Percentiles rank a stretch among this genome's conserved stretches.
phyloP scores from a whole-genome alignment of 2,888 invertebrate species.

The Exephanes ischioxanthus region DNA sequence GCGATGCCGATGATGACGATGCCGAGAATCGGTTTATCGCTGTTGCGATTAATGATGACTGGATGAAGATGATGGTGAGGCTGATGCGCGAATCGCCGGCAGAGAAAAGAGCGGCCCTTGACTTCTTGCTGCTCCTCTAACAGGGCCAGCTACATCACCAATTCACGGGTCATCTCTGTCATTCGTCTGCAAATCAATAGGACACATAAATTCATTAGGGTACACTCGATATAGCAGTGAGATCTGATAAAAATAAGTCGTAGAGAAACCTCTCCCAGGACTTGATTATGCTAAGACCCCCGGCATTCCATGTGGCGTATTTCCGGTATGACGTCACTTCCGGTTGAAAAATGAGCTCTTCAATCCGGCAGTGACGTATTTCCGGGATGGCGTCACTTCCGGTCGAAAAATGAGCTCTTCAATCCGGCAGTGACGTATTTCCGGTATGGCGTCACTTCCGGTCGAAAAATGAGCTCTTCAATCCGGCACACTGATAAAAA shows the following conservation, averaged over 20 bases:
- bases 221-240: neutral
- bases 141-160: slow-evolving; percentile 77
- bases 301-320: no score
- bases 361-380: no score
- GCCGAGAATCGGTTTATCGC: slow-evolving; percentile 27
- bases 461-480: no score
- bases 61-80: slow-evolving; percentile 70
- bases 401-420: no score
- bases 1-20: slow-evolving; percentile 53
- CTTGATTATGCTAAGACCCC: no score
- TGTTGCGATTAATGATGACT: slow-evolving; percentile 59
- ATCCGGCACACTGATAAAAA: no score
- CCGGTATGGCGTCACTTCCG: no score
- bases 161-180: slow-evolving; percentile 77
- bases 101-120: slow-evolving; percentile 75
- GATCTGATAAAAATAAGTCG: neutral
- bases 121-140: slow-evolving; percentile 71
- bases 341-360: no score
- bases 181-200: slow-evolving; percentile 75
- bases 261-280: no score
- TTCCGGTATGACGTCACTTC: no score
- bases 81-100: slow-evolving; percentile 70
- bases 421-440: no score
- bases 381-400: no score
- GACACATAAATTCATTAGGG: slow-evolving; percentile 27